A percentile compares a stretch with the other conserved stretches of the same genome.
Conservation (phyloP, 1,140 invertebrate genomes). For the Sarcophaga bullata region DNA sequence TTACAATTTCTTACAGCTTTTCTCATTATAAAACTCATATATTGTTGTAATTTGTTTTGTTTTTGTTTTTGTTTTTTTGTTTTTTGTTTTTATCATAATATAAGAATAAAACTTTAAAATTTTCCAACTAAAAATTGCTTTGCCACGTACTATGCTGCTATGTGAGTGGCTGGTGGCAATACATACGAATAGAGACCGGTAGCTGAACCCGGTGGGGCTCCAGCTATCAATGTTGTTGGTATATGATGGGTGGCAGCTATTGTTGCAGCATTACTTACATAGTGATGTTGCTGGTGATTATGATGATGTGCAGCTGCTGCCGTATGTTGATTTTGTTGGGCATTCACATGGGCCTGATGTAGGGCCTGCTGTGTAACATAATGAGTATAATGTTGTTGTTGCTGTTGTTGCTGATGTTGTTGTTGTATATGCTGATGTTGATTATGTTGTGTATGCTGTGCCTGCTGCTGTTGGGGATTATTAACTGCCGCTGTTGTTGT, state of each 20-base stretch:
- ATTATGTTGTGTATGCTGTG: constrained; percentile 47
- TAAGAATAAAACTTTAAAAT: constrained; percentile 13
- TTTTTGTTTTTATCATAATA: neutral
- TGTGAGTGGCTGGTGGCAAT: constrained; percentile 59
- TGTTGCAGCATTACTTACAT: constrained; percentile 47
- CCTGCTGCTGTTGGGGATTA: constrained; percentile 48
- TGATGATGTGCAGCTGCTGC: neutral
- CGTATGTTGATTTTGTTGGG: constrained; percentile 47
- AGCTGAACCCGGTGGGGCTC: constrained; percentile 47
- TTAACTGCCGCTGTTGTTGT: constrained; percentile 47
- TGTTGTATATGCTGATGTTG: constrained; percentile 48
- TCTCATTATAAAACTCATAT: no score
- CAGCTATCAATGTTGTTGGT: constrained; percentile 46
- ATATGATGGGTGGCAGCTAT: constrained; percentile 48
- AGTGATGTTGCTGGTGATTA: constrained; percentile 37
- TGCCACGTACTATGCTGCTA: constrained; percentile 54
- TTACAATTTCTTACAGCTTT: neutral
- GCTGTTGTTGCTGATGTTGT: constrained; percentile 48
- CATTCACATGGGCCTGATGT: constrained; percentile 48
- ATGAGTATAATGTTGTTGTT: constrained; percentile 53
- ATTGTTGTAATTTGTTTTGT: neutral
- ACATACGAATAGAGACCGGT: constrained; percentile 61
- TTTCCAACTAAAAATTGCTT: constrained; percentile 35
- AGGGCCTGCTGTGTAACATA: constrained; percentile 48
- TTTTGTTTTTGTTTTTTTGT: constrained; percentile 18